Percentiles rank a stretch among this genome's conserved stretches.
Evolutionary conservation across 2,888 invertebrate genomes (phyloP).

Genomic region (Andricus quercusramuli): DNA sequence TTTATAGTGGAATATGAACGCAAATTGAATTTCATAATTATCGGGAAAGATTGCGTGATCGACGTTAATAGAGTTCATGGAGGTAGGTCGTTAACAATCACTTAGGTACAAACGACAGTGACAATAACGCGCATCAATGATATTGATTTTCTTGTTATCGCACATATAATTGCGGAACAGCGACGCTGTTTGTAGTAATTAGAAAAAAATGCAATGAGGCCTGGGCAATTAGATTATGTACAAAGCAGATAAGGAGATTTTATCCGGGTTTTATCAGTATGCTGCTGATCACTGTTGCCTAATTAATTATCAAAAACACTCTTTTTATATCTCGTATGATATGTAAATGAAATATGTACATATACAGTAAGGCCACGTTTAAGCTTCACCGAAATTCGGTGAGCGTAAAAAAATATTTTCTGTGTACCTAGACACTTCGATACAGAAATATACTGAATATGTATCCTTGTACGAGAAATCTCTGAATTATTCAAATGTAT

Average conservation of each 20-base stretch:
- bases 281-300: neutral
- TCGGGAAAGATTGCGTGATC: neutral
- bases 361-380: neutral
- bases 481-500: too few species aligned
- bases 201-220: neutral
- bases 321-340: neutral
- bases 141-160: slow-evolving; percentile 9
- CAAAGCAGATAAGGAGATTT: neutral
- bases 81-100: slow-evolving; percentile 11
- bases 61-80: neutral
- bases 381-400: too few species aligned
- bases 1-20: neutral
- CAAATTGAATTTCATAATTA: neutral
- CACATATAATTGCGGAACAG: neutral
- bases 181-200: neutral
- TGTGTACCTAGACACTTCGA: too few species aligned
- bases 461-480: too few species aligned
- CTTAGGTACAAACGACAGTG: neutral
- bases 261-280: neutral
- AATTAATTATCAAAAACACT: neutral
- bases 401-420: too few species aligned
- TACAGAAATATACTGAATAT: neutral
- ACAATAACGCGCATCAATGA: neutral
- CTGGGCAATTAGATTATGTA: neutral
- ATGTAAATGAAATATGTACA: neutral